phyloP scores from a whole-genome alignment of 2,888 invertebrate species.

The Chesias legatella region DNA sequence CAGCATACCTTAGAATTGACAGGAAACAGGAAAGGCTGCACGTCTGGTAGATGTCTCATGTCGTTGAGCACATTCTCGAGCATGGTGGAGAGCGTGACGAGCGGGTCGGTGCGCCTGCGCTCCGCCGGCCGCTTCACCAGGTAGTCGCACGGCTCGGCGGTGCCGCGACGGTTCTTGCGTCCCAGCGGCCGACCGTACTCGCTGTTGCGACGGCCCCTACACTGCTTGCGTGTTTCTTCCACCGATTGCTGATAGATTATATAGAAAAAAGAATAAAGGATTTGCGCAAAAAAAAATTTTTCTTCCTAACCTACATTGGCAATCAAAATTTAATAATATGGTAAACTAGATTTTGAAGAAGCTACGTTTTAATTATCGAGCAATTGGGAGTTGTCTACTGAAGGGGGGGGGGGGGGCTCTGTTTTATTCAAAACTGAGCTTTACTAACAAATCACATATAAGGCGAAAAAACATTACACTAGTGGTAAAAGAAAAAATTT shows the following conservation, averaged over 20 bases:
- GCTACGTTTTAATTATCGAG: no score
- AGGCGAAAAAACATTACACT: no score
- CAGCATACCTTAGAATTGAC: constrained; percentile 82
- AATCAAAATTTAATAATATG: no score
- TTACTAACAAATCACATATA: no score
- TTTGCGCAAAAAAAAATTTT: no score
- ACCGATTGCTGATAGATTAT: constrained; percentile 83
- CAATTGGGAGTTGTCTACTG: no score
- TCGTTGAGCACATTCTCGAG: constrained; percentile 95
- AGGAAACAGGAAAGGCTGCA: constrained; percentile 95
- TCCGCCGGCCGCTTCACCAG: constrained; percentile 92
- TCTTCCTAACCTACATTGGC: no score
- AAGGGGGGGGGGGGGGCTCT: no score
- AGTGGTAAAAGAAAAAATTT: no score
- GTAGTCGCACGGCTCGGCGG: constrained; percentile 86
- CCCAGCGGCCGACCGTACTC: constrained; percentile 58
- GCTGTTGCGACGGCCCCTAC: constrained; percentile 87
- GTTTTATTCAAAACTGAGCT: no score
- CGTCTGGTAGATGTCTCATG: constrained; percentile 94
- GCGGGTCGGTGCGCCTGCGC: constrained; percentile 95
- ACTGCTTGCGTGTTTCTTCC: constrained; percentile 90
- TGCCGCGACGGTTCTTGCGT: constrained; percentile 53
- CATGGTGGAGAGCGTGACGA: constrained; percentile 95
- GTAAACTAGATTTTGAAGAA: no score
- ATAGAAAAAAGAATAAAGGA: no score